Evolutionary conservation across 2,797 vertebrate genomes (phyloP).

Genomic region (Lepus oiostolus): DNA sequence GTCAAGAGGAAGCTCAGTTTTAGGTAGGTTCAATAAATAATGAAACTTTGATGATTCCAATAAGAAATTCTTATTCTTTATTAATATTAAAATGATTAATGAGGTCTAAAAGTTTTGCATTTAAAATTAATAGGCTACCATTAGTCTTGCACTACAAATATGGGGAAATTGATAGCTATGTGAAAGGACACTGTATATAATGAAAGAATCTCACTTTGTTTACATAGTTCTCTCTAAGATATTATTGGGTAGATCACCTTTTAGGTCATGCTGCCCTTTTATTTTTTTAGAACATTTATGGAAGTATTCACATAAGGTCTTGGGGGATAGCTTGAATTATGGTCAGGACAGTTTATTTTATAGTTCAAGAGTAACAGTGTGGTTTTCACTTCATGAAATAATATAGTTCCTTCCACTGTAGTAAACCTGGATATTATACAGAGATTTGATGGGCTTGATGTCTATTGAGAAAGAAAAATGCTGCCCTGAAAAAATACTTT

Average conservation of each 20-base stretch:
- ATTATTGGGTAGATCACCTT: accelerated
- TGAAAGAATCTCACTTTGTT: not conserved
- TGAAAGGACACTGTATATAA: not conserved
- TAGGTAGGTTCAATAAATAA: not conserved
- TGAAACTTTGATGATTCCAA: not conserved
- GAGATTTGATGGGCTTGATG: not conserved
- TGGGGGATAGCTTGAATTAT: not conserved
- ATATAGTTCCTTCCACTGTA: conserved; percentile 44
- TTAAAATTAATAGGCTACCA: not conserved
- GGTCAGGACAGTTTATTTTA: conserved; percentile 38
- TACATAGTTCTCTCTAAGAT: not conserved
- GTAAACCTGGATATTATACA: conserved; percentile 57
- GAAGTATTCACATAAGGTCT: not conserved
- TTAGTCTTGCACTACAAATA: not conserved
- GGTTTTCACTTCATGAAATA: conserved; percentile 66
- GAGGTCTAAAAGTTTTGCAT: not conserved
- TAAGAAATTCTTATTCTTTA: not conserved
- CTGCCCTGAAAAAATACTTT: not conserved
- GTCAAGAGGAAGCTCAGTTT: not conserved
- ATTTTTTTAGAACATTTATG: not conserved
- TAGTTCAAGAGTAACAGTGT: conserved; percentile 7
- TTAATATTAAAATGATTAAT: not conserved
- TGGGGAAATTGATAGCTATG: not conserved
- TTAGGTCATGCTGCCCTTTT: not conserved
- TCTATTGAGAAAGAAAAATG: not conserved